A percentile compares a stretch with the other conserved stretches of the same genome.
These are phyloP conservation scores for Zaprionus ghesquierei DNA, from an alignment of 1,140 invertebrate genomes.

Conservation along the genomic window DNA sequence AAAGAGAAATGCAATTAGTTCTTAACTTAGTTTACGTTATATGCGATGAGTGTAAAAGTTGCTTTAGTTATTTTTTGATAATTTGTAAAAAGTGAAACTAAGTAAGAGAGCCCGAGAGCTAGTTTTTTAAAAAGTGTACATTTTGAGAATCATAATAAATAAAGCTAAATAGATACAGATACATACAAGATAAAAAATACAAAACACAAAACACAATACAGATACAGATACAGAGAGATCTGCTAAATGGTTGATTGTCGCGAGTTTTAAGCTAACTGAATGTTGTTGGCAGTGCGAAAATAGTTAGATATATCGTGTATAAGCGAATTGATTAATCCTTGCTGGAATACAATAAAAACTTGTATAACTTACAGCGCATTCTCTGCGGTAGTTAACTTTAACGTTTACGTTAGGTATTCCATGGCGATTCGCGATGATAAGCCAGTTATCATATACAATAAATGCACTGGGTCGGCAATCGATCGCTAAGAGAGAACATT, in stretches of 20 bases:
- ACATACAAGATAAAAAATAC: no score
- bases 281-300: conserved; percentile 6
- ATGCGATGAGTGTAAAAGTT: conserved; percentile 51
- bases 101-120: conserved; percentile 36
- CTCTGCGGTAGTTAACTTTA: not conserved
- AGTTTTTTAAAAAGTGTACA: conserved; percentile 72
- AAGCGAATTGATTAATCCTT: not conserved
- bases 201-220: no score
- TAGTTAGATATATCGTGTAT: not conserved
- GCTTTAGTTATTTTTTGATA: conserved; percentile 70
- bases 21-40: conserved; percentile 55
- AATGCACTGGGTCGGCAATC: not conserved
- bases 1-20: conserved; percentile 55
- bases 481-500: conserved; percentile 9
- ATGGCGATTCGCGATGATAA: conserved; percentile 1
- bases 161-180: conserved; percentile 21
- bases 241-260: conserved; percentile 43
- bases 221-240: conserved; percentile 10
- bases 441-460: conserved; percentile 15
- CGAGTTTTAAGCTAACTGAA: conserved; percentile 16
- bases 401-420: conserved; percentile 4
- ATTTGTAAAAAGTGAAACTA: conserved; percentile 62
- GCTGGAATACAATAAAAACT: not conserved
- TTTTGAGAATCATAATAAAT: conserved; percentile 16
- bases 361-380: not conserved